Conservation (phyloP, 2,113 vertebrate genomes). For the Periophthalmus modestus region DNA sequence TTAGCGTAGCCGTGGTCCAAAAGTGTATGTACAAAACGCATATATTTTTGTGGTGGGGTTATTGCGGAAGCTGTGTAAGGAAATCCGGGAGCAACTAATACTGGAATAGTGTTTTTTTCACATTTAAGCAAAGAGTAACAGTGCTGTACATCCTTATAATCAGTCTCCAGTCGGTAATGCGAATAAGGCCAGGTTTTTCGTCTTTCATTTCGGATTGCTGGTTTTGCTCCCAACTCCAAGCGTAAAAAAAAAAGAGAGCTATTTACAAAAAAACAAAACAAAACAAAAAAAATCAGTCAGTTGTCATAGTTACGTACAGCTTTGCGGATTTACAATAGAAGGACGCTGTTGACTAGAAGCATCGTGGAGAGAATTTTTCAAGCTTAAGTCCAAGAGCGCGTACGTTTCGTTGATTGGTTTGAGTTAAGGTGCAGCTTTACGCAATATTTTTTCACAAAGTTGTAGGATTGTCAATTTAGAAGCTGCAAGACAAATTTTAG, state of each 20-base stretch:
- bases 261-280: slow-evolving; percentile 41
- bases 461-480: slow-evolving; percentile 60
- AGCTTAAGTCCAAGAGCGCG: slow-evolving; percentile 10
- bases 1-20: slow-evolving; percentile 51
- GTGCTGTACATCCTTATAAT: slow-evolving; percentile 32
- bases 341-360: slow-evolving; percentile 12
- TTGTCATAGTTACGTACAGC: slow-evolving; percentile 18
- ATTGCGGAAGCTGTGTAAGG: slow-evolving; percentile 52
- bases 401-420: slow-evolving; percentile 13
- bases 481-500: slow-evolving; percentile 9
- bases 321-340: slow-evolving; percentile 2
- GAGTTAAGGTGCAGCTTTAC: slow-evolving; percentile 7
- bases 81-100: slow-evolving; percentile 36
- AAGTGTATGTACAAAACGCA: slow-evolving; percentile 70
- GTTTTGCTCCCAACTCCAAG: slow-evolving; percentile 23
- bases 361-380: background rate
- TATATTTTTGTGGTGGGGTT: slow-evolving; percentile 31
- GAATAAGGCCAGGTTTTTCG: slow-evolving; percentile 75
- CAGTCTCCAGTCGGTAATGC: slow-evolving; percentile 37
- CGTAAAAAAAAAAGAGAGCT: slow-evolving; percentile 26
- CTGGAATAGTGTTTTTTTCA: slow-evolving; percentile 43
- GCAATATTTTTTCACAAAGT: background rate
- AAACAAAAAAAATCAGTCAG: slow-evolving; percentile 8
- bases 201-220: slow-evolving; percentile 18
- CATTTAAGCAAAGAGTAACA: slow-evolving; percentile 38